Percentiles rank a stretch among this genome's conserved stretches.
Evolutionary conservation across 2,113 vertebrate species (phyloP).

Genomic region (Chaenogobius annularis): DNA sequence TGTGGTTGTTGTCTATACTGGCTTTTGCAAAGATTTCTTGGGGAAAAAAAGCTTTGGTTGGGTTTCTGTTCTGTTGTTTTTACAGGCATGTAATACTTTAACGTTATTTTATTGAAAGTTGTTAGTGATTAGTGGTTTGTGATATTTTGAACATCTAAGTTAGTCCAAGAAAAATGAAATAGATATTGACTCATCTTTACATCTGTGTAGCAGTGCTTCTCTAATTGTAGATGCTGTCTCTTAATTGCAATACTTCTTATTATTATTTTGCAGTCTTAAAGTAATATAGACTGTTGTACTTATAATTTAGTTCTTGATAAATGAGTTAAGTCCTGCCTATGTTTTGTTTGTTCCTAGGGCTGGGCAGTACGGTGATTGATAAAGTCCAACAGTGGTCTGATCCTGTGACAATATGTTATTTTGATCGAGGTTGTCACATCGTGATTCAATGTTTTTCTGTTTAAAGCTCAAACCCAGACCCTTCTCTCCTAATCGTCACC

Average conservation of each 20-base stretch:
- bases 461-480: too few relatives aligned
- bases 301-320: not conserved
- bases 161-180: not conserved
- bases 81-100: not conserved
- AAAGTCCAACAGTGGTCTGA: too few relatives aligned
- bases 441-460: too few relatives aligned
- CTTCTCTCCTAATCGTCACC: too few relatives aligned
- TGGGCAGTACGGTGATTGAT: too few relatives aligned
- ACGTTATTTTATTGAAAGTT: not conserved
- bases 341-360: not conserved
- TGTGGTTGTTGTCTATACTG: slow-evolving; percentile 7
- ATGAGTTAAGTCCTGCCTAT: not conserved
- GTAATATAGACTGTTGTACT: not conserved
- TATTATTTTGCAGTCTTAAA: not conserved
- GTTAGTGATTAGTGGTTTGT: not conserved
- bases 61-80: not conserved
- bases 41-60: not conserved
- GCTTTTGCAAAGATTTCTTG: not conserved
- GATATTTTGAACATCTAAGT: not conserved
- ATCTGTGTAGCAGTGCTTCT: not conserved
- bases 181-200: not conserved
- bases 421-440: too few relatives aligned
- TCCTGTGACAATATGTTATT: too few relatives aligned
- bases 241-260: not conserved
- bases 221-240: not conserved